A percentile compares a stretch with the other conserved stretches of the same genome.
Conservation (phyloP, 1,140 invertebrate species). For the Magallana ariakensis region DNA sequence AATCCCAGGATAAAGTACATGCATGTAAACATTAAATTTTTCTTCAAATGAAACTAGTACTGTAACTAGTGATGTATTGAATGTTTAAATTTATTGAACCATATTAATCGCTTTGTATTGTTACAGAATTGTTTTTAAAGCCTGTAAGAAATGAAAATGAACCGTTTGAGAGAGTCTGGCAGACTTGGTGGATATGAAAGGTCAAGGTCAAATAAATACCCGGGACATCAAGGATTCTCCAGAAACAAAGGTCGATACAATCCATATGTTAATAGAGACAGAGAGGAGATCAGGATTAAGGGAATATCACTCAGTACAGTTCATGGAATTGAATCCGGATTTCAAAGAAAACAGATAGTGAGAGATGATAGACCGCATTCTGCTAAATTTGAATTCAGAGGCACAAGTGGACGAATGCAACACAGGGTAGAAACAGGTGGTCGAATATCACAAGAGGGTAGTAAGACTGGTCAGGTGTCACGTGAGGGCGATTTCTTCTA, state of each 20-base stretch:
- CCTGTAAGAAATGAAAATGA: not conserved
- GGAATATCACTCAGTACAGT: not conserved
- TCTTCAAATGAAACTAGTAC: not conserved
- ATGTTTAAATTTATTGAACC: not conserved
- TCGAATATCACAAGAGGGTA: too few species aligned
- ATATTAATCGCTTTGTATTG: not conserved
- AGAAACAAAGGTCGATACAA: not conserved
- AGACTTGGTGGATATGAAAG: not conserved
- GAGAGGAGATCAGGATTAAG: not conserved
- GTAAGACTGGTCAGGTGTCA: too few species aligned
- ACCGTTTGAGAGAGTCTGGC: not conserved
- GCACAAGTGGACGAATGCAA: not conserved
- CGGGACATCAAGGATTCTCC: not conserved
- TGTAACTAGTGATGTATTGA: not conserved
- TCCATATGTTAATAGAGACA: not conserved
- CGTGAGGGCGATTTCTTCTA: too few species aligned
- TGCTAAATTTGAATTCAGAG: not conserved
- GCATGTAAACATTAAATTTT: not conserved
- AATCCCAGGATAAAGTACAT: not conserved
- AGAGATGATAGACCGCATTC: not conserved
- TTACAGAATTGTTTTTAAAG: not conserved
- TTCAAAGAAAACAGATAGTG: not conserved
- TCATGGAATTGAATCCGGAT: not conserved
- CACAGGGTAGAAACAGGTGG: too few species aligned
- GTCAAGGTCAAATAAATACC: not conserved